Evolutionary conservation across 1,140 invertebrate species (phyloP), one percentile per base, ranked within the genome.

Genomic region (Solenopsis fugax): DNA sequence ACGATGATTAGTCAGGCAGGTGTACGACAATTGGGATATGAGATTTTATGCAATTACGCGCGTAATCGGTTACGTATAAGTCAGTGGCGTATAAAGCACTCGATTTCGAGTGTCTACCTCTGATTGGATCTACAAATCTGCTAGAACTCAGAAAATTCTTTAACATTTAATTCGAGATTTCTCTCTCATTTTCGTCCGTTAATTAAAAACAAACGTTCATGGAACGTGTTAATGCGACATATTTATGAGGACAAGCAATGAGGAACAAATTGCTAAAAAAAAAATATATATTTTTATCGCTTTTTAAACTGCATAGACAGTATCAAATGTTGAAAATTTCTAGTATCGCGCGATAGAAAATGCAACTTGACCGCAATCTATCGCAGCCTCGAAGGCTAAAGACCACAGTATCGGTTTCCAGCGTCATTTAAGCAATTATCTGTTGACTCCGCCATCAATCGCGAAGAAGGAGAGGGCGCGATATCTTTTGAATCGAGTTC

Each of bases 31-130:
- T 29, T 60, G 41, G 13, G n/a, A 75, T 82, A 24, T 41, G 13
- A 75, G 21, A 84, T 84, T 60, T 75, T 73, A 60, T 48, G 18
- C 41, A 60, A 73, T 84, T 62, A 84, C 4, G 18, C 21, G 73
- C 41, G 69, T 75, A 84, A 82, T 73, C 41, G 18, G 29, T 34
- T 65, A 34, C 12, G 60, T 45, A 64, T 29, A 48, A 48, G 48
- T 69, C 64, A 69, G 16, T 54, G 45, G n/a, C 77, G 34, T 71
- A 69, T 56, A 69, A 81, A 54, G 21, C 21, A 69, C 13, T 54
- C 4, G 60, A 80, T 37, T 54, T 54, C 13, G 13, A 48, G 21
- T 62, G 1, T 45, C 18, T 65, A 16, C 13, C 18, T 37, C n/a
- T 24, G 34, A 24, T n/a, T 21, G 52, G 3, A 75, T 73, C 29